Evolutionary conservation across 2,113 vertebrate species (phyloP).

Genomic region (Hemichromis elongatus): DNA sequence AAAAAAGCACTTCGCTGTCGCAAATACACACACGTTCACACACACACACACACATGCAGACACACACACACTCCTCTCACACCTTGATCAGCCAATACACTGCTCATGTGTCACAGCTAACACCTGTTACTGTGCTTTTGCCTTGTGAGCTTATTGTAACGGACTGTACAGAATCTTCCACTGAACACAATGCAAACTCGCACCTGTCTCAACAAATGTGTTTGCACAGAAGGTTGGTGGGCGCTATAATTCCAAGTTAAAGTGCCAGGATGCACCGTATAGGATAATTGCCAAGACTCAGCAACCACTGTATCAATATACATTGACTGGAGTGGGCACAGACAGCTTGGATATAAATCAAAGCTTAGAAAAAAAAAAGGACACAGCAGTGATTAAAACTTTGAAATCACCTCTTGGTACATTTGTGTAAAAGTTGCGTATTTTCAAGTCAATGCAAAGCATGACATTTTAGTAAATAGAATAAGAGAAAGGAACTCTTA

Average conservation of each 20-base stretch:
- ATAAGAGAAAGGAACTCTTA: background rate
- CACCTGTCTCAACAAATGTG: constrained; percentile 42
- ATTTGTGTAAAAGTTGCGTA: background rate
- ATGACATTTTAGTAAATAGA: background rate
- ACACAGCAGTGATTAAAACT: background rate
- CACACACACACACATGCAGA: background rate
- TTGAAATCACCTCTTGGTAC: background rate
- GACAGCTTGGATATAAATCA: background rate
- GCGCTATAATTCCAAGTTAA: constrained; percentile 47
- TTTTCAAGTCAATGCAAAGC: background rate
- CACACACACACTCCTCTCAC: constrained; percentile 9
- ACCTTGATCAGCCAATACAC: constrained; percentile 41
- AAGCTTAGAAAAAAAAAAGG: background rate
- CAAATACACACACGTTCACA: background rate
- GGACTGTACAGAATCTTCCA: constrained; percentile 10
- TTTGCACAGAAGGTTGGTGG: constrained; percentile 72
- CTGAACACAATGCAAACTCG: constrained; percentile 36
- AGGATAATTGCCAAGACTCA: constrained; percentile 6
- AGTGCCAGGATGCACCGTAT: constrained; percentile 25
- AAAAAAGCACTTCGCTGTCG: background rate
- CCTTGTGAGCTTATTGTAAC: constrained; percentile 39
- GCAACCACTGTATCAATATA: constrained; percentile 30
- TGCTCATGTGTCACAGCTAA: constrained; percentile 41
- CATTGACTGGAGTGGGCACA: background rate
- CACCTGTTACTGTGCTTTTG: constrained; percentile 57